These are phyloP conservation scores for Lasioglossum morio DNA, from an alignment of 2,888 invertebrate genomes.

Conservation along the genomic window DNA sequence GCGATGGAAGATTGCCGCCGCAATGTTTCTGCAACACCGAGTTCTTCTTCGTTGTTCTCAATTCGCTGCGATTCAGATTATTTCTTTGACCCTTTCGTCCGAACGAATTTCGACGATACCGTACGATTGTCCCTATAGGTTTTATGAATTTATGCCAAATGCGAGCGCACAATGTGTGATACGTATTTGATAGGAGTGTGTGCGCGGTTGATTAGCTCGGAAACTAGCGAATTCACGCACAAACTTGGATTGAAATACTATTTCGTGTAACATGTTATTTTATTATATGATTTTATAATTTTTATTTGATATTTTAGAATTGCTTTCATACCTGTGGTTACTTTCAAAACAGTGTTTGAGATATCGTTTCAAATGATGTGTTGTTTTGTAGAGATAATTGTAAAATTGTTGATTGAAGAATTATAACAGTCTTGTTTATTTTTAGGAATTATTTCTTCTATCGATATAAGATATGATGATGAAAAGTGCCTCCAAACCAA, in stretches of 20 bases:
- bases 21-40: neutral
- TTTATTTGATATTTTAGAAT: neutral
- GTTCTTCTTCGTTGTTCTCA: neutral
- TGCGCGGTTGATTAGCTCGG: neutral
- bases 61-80: neutral
- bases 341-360: neutral
- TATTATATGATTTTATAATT: neutral
- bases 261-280: neutral
- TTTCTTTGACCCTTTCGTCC: neutral
- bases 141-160: conserved; percentile 1
- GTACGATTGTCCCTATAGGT: neutral
- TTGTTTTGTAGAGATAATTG: no score
- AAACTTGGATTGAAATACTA: neutral
- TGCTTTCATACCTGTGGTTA: neutral
- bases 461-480: no score
- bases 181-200: neutral
- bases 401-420: neutral
- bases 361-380: no score
- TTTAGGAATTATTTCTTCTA: no score
- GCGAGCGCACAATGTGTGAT: neutral
- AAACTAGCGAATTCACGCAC: neutral
- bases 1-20: neutral
- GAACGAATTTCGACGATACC: neutral
- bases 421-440: neutral
- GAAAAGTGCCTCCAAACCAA: no score